Conservation (phyloP, 2,888 invertebrate genomes). For the Rhyacophila evoluta region DNA sequence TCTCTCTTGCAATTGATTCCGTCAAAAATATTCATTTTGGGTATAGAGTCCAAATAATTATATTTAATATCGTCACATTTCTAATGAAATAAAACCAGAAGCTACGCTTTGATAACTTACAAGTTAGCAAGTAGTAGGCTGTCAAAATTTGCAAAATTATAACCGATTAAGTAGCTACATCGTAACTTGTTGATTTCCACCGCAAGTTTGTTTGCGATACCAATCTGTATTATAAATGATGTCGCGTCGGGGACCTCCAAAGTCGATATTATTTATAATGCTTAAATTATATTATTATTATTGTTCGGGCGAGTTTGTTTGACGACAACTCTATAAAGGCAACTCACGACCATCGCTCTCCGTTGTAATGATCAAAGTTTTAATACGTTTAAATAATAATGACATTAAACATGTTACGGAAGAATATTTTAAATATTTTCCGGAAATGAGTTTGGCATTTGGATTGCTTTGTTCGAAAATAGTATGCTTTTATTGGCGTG, state of each 20-base stretch:
- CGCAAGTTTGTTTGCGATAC: not conserved
- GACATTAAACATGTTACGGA: not conserved
- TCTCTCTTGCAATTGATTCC: too few relatives aligned
- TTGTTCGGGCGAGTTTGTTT: not conserved
- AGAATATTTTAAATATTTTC: not conserved
- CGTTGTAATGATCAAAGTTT: conserved; percentile 10
- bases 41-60: too few relatives aligned
- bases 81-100: not conserved
- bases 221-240: not conserved
- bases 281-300: not conserved
- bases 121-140: not conserved
- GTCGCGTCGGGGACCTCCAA: not conserved
- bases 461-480: too few relatives aligned
- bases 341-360: not conserved
- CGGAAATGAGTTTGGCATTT: not conserved
- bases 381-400: not conserved
- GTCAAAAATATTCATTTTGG: too few relatives aligned
- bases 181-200: not conserved
- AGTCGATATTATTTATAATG: not conserved
- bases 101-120: not conserved
- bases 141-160: not conserved
- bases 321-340: not conserved
- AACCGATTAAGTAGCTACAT: not conserved
- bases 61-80: too few relatives aligned
- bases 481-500: too few relatives aligned